These are phyloP conservation scores for Suricata suricatta DNA, from an alignment of 2,113 vertebrate species.

Conservation along the genomic window DNA sequence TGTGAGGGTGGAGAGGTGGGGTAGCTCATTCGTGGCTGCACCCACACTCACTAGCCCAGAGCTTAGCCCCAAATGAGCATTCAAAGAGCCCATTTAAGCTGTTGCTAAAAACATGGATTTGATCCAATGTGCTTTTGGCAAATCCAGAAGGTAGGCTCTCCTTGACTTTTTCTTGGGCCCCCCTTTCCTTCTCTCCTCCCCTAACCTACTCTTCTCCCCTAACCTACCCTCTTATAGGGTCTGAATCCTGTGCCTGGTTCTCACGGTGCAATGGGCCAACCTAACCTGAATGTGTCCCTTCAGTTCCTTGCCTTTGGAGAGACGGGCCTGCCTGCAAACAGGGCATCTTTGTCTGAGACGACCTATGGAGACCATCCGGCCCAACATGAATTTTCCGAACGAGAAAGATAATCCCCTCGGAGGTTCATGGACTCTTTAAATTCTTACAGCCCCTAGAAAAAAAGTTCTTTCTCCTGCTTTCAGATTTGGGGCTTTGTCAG, in stretches of 20 bases:
- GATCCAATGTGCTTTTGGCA: slow-evolving; percentile 4
- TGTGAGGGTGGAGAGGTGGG: neutral
- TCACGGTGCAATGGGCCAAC: neutral
- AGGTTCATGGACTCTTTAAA: neutral
- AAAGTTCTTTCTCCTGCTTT: neutral
- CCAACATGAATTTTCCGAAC: neutral
- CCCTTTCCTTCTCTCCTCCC: neutral
- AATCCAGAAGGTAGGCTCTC: neutral
- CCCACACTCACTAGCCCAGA: neutral
- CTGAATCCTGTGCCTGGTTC: neutral
- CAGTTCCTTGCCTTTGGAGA: neutral
- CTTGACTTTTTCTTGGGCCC: neutral
- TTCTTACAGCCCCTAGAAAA: neutral
- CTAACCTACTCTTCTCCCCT: neutral
- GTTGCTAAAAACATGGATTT: slow-evolving; percentile 28
- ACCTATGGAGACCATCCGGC: neutral
- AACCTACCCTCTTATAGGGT: neutral
- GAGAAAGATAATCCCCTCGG: neutral
- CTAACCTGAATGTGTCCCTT: neutral
- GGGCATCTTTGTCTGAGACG: neutral
- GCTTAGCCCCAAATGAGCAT: neutral
- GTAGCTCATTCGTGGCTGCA: neutral
- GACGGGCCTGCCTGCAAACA: neutral
- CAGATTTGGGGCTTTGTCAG: neutral
- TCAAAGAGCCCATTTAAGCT: neutral